These are phyloP conservation scores for Podarcis raffonei DNA, from an alignment of 2,113 vertebrate genomes.

Conservation along the genomic window DNA sequence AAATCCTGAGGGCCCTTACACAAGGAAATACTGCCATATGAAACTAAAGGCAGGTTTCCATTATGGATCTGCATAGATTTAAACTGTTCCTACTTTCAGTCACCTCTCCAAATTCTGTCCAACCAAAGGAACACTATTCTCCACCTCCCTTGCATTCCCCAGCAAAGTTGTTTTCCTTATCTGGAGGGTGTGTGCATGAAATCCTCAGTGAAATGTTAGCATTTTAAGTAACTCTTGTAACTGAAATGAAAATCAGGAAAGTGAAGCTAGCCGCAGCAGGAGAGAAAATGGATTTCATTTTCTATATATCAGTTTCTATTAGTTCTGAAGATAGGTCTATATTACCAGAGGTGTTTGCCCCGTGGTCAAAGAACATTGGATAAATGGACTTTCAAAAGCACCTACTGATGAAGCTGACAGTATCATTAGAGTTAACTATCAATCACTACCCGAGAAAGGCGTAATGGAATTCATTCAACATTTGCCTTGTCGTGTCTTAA, in stretches of 20 bases:
- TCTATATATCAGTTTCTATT: conserved; percentile 31
- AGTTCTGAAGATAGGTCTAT: conserved; percentile 37
- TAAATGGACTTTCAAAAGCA: conserved; percentile 10
- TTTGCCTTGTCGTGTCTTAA: accelerated
- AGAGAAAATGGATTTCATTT: conserved; percentile 45
- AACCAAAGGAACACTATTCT: not conserved
- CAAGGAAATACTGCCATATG: accelerated
- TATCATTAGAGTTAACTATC: not conserved
- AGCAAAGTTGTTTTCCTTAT: conserved; percentile 46
- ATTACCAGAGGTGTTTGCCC: not conserved
- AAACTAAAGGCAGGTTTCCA: accelerated
- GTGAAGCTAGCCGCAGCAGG: not conserved
- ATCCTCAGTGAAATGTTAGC: conserved; percentile 24
- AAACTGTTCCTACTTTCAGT: not conserved
- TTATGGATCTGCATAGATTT: not conserved
- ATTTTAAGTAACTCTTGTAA: conserved; percentile 10
- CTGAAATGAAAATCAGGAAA: conserved; percentile 18
- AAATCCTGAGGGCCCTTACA: not conserved
- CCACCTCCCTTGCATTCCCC: not conserved
- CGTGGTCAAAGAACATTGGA: not conserved
- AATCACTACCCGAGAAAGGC: not conserved
- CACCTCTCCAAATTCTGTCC: not conserved
- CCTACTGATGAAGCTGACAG: conserved; percentile 12
- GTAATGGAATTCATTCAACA: not conserved
- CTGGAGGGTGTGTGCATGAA: not conserved